phyloP scores from a whole-genome alignment of 2,888 invertebrate genomes.

The Phengaris alcon region DNA sequence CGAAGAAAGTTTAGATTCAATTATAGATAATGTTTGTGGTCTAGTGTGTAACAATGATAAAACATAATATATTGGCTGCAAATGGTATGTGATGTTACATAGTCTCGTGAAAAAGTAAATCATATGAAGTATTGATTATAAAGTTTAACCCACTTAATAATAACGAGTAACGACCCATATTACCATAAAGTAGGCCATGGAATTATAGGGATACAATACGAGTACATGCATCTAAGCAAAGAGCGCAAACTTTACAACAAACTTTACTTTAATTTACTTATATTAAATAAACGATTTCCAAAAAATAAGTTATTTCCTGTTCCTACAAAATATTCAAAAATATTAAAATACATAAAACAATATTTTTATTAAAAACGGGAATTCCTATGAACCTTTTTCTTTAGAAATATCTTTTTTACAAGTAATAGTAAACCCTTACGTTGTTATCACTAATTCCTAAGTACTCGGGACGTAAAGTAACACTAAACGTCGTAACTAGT shows the following conservation, averaged over 20 bases:
- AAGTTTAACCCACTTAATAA: not conserved
- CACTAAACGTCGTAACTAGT: not conserved
- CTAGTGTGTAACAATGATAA: not conserved
- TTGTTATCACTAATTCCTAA: not conserved
- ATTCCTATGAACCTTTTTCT: too few relatives aligned
- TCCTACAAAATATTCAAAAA: too few relatives aligned
- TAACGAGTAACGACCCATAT: not conserved
- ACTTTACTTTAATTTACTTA: too few relatives aligned
- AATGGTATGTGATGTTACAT: not conserved
- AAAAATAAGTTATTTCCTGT: too few relatives aligned
- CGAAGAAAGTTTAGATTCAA: conserved; percentile 16
- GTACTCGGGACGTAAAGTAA: not conserved
- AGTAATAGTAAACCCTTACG: not conserved
- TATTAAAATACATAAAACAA: too few relatives aligned
- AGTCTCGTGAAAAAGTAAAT: not conserved
- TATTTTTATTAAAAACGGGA: too few relatives aligned
- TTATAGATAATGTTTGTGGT: not conserved
- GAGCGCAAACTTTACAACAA: too few relatives aligned
- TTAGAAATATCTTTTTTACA: too few relatives aligned
- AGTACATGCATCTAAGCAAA: too few relatives aligned
- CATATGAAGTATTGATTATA: not conserved
- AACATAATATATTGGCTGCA: not conserved
- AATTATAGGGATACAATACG: not conserved
- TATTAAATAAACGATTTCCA: too few relatives aligned
- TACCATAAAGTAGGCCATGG: not conserved